Evolutionary conservation across 2,888 invertebrate species (phyloP), one percentile per base, ranked within the genome.

Genomic region (Acleris holmiana): DNA sequence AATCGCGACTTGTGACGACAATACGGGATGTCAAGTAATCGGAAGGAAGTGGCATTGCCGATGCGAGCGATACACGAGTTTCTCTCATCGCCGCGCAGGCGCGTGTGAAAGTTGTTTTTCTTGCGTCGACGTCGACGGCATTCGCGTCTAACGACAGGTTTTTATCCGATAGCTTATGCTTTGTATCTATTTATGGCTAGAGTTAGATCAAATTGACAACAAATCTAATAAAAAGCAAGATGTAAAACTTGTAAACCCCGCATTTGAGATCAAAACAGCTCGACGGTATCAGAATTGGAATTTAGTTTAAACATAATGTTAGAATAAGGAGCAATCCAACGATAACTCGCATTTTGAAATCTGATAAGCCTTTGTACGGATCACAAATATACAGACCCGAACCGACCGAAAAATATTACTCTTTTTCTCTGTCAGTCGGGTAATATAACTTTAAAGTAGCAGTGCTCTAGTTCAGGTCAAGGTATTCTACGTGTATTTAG

Each of bases 71-170:
- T 68, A 70, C 72, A 68, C 69, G 71, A 84, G 85, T 87, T 85
- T 86, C 83, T 78, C 75, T 69, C 75, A 72, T 61, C 64, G 44
- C 35, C 18, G 47, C 70, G 69, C 73, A 73, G 78, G 77, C 73
- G 78, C 84, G 82, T 85, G 89, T 87, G 91, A 91, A 91, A 91
- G 89, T 88, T 83, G 86, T 89, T 88, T 85, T 84, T 85, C 82
- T 85, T 78, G 80, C 76, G 71, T 72, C 77, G 69, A 73, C 76
- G 76, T 78, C 71, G 68, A 68, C 69, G 65, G 64, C 68, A 69
- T 73, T 70, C 72, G 70, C 68, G 49, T 64, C 50, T 66, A 67
- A 66, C 70, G 58, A 56, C 69, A 61, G 69, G 61, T 62, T 53
- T 55, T 41, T 15, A 48, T 67, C 51, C 54, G 55, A 66, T 56